Evolutionary conservation across 2,113 vertebrate genomes (phyloP).

Genomic region (Aptenodytes patagonicus): DNA sequence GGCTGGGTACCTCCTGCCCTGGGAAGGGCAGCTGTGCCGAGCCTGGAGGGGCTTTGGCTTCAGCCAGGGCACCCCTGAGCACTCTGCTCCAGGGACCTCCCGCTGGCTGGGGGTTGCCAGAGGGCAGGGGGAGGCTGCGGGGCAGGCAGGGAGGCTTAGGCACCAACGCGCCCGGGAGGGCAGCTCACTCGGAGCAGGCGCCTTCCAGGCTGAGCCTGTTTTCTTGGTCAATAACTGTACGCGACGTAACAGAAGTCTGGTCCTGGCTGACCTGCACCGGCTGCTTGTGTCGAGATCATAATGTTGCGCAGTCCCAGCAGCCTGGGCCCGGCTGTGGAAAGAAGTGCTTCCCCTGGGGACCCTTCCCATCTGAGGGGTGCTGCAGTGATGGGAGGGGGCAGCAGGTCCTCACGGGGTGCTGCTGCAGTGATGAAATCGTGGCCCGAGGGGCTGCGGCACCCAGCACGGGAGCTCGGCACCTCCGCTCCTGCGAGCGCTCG

Average conservation of each 20-base stretch:
- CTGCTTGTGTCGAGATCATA: accelerated
- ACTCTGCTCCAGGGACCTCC: not conserved
- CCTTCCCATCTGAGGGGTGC: accelerated
- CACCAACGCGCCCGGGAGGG: accelerated
- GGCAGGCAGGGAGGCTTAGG: not conserved
- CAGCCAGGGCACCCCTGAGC: accelerated
- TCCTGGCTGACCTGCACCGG: not conserved
- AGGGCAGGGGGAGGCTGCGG: not conserved
- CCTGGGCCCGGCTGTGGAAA: not conserved
- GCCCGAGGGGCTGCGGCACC: not conserved
- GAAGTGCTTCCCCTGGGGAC: not conserved
- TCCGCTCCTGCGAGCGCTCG: accelerated
- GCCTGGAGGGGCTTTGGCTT: not conserved
- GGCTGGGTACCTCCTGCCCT: not conserved
- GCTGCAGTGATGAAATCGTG: accelerated
- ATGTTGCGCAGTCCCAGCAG: accelerated
- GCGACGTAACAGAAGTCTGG: accelerated
- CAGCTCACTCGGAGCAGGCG: not conserved
- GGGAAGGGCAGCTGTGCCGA: not conserved
- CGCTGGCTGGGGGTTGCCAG: not conserved
- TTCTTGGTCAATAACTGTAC: not conserved
- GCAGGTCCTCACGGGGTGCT: accelerated
- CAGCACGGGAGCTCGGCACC: accelerated
- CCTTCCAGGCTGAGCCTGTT: not conserved
- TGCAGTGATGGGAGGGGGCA: not conserved